Percentiles rank a stretch among this genome's conserved stretches.
Evolutionary conservation across 2,888 invertebrate species (phyloP).

Genomic region (Chirona hameri): DNA sequence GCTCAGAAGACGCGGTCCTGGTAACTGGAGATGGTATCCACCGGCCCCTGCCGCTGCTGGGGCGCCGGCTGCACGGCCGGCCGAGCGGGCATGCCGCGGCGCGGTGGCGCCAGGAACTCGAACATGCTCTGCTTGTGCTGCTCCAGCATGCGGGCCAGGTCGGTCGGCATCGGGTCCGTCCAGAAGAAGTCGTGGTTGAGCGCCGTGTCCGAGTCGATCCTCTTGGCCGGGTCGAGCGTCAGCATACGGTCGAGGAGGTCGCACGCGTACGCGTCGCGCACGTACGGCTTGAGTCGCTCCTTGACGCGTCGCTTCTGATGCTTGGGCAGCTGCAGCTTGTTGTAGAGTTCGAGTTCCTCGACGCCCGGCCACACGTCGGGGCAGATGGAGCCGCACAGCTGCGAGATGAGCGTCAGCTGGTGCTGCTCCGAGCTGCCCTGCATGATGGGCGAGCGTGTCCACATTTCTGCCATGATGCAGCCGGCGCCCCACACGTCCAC

Average conservation of each 20-base stretch:
- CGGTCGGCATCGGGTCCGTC: slow-evolving; percentile 94
- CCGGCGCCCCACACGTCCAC: slow-evolving; percentile 92
- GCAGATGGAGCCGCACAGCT: slow-evolving; percentile 92
- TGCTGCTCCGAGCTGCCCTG: slow-evolving; percentile 96
- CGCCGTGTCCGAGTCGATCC: slow-evolving; percentile 84
- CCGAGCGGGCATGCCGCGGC: slow-evolving; percentile 51
- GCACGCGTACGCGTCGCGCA: slow-evolving; percentile 86
- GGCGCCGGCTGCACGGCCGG: background rate
- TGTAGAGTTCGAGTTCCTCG: slow-evolving; percentile 79
- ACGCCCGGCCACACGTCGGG: slow-evolving; percentile 93
- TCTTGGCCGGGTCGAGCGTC: slow-evolving; percentile 83
- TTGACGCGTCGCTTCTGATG: slow-evolving; percentile 72
- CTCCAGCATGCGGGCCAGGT: slow-evolving; percentile 84
- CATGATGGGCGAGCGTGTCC: slow-evolving; percentile 89
- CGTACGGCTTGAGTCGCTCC: slow-evolving; percentile 80
- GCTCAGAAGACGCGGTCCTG: slow-evolving; percentile 28
- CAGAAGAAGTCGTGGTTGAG: slow-evolving; percentile 98
- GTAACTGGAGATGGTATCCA: slow-evolving; percentile 27
- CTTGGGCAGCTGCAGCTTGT: slow-evolving; percentile 80
- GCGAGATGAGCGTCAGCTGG: slow-evolving; percentile 89
- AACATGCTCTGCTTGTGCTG: slow-evolving; percentile 92
- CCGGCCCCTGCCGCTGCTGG: background rate
- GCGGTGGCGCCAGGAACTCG: slow-evolving; percentile 77
- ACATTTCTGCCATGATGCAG: slow-evolving; percentile 99
- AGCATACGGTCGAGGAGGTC: slow-evolving; percentile 88